Evolutionary conservation across 2,888 invertebrate species (phyloP).

Genomic region (Agonum fuliginosum): DNA sequence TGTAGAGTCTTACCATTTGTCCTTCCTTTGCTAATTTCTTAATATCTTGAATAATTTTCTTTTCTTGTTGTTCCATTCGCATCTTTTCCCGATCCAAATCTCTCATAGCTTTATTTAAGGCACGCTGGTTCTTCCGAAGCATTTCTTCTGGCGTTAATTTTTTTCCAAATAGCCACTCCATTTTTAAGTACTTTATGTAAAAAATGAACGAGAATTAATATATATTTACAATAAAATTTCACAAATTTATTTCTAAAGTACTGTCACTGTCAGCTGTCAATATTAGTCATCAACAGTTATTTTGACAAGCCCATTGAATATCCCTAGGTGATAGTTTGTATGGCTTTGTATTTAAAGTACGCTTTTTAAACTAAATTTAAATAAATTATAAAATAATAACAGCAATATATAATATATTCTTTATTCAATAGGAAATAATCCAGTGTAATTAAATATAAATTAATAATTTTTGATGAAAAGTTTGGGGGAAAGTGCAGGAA

Average conservation of each 20-base stretch:
- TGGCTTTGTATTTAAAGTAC: neutral
- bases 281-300: conserved; percentile 19
- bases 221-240: conserved; percentile 5
- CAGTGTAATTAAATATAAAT: neutral
- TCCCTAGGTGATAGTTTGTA: neutral
- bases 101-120: conserved; percentile 97
- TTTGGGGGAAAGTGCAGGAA: conserved; percentile 13
- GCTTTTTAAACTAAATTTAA: neutral
- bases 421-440: neutral
- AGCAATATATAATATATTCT: too few species aligned
- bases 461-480: neutral
- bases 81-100: conserved; percentile 95
- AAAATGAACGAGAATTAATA: neutral
- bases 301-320: neutral
- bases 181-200: conserved; percentile 67
- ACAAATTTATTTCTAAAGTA: neutral
- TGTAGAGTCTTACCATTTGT: conserved; percentile 87
- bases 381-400: neutral
- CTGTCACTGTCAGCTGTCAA: conserved; percentile 45
- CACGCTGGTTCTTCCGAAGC: conserved; percentile 98
- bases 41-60: conserved; percentile 98
- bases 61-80: conserved; percentile 99
- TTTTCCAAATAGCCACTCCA: conserved; percentile 98
- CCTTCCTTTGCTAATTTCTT: conserved; percentile 99
- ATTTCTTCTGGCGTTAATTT: conserved; percentile 98